Evolutionary conservation across 2,888 invertebrate species (phyloP).

Genomic region (Eugnorisma glareosa): DNA sequence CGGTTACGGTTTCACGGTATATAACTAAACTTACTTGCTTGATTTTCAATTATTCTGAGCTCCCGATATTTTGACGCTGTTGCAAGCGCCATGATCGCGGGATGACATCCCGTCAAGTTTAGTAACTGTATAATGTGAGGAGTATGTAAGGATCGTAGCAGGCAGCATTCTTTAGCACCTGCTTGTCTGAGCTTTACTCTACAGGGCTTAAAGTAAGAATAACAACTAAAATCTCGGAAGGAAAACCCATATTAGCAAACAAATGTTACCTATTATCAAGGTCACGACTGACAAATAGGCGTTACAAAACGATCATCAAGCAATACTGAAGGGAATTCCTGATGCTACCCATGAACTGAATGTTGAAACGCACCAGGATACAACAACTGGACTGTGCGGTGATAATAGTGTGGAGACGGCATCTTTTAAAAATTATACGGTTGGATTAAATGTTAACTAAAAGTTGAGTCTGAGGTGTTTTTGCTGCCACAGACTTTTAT

Average conservation of each 20-base stretch:
- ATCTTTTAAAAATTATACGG: slow-evolving; percentile 54
- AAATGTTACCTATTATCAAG: slow-evolving; percentile 34
- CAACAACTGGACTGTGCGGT: slow-evolving; percentile 63
- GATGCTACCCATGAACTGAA: slow-evolving; percentile 81
- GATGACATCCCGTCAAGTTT: too few relatives aligned
- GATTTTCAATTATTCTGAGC: too few relatives aligned
- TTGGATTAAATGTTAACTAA: not conserved
- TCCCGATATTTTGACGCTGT: too few relatives aligned
- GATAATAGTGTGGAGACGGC: slow-evolving; percentile 72
- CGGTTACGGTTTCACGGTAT: too few relatives aligned
- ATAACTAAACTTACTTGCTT: too few relatives aligned
- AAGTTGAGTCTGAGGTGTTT: not conserved
- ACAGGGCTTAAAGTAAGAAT: not conserved
- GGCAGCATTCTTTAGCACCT: not conserved
- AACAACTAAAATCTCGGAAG: not conserved
- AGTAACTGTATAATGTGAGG: too few relatives aligned
- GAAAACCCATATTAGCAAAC: slow-evolving; percentile 35
- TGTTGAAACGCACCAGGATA: slow-evolving; percentile 86
- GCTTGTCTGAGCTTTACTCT: not conserved
- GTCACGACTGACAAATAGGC: slow-evolving; percentile 47
- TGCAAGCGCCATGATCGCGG: too few relatives aligned
- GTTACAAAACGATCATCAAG: slow-evolving; percentile 62
- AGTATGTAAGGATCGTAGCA: not conserved
- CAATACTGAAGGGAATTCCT: slow-evolving; percentile 75
- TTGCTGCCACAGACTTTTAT: not conserved